Evolutionary conservation across 2,797 vertebrate genomes (phyloP).

Genomic region (Nyctalus aviator): DNA sequence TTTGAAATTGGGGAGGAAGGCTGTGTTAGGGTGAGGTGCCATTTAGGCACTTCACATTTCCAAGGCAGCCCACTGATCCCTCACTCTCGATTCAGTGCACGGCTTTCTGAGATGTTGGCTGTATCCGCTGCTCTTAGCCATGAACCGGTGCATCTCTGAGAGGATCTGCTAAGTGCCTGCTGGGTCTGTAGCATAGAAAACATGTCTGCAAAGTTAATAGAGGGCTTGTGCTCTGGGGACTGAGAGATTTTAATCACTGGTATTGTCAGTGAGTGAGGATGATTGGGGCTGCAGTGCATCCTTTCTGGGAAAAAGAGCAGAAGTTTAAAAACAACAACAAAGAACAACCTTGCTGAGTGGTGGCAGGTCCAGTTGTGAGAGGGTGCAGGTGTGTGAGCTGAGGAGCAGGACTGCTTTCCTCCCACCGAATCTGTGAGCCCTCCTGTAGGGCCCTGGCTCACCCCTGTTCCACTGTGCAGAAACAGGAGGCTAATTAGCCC

Average conservation of each 20-base stretch:
- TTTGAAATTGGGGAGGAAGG: background rate
- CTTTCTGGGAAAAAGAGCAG: constrained; percentile 38
- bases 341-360: background rate
- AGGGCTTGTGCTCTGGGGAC: constrained; percentile 16
- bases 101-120: background rate
- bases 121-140: constrained; percentile 38
- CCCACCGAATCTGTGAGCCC: background rate
- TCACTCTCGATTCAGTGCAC: background rate
- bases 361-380: constrained; percentile 39
- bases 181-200: constrained; percentile 35
- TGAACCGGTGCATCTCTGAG: constrained; percentile 30
- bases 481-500: constrained; percentile 85
- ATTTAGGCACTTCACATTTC: constrained; percentile 33
- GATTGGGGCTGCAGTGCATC: background rate
- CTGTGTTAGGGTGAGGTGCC: background rate
- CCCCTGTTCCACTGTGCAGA: constrained; percentile 78
- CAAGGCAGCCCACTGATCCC: constrained; percentile 21
- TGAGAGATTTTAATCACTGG: constrained; percentile 66
- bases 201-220: constrained; percentile 64
- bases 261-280: constrained; percentile 42
- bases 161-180: constrained; percentile 51
- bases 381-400: constrained; percentile 60
- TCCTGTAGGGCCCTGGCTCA: constrained; percentile 80
- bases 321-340: background rate
- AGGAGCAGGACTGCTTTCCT: constrained; percentile 64